Evolutionary conservation across 2,888 invertebrate genomes (phyloP), one percentile per base, ranked within the genome.

Genomic region (Agapostemon virescens): DNA sequence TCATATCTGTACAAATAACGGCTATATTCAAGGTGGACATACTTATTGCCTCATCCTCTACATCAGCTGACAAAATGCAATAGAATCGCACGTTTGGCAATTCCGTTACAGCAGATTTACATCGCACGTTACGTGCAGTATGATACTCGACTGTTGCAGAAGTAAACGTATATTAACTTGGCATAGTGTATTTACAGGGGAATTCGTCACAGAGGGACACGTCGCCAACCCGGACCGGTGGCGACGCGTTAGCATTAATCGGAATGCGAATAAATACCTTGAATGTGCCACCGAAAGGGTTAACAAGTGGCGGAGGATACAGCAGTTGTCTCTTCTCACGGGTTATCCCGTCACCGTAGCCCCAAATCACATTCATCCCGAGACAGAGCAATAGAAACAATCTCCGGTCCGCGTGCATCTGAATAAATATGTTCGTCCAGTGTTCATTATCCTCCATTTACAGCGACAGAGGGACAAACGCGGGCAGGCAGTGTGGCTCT

Each of bases 211-310:
- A 1, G 23, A 52, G 23, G 13, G 13, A 23, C 52, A 1, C 5
- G 5, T 13, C 2, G 15, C 15, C 42, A 42, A 42, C 42, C 2
- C 42, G 15, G 3, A 52, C 13, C 52, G 5, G 4, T 13, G 4
- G 5, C 13, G 23, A 52, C 5, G 23, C 55, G 58, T 30, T 6
- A 2, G 6, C 30, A 7, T 58, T 40, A 11, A 15, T 15, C 40
- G 23, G 9, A 23, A 17, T 1, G 61, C 17, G 23, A 15, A 68
- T 76, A 77, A 70, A 67, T 86, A 95, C 95, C 94, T 95, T 95
- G 74, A 93, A 93, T 45, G 93, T 94, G 9, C 92, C 94, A 74
- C 94, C 95, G 84, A 93, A 94, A 0, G 95, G 95, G 86, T 93
- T 94, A 0, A 95, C 93, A 11, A 95, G 85, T 0, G 94, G 94